phyloP scores from a whole-genome alignment of 2,797 vertebrate genomes.

The Trachurus trachurus region DNA sequence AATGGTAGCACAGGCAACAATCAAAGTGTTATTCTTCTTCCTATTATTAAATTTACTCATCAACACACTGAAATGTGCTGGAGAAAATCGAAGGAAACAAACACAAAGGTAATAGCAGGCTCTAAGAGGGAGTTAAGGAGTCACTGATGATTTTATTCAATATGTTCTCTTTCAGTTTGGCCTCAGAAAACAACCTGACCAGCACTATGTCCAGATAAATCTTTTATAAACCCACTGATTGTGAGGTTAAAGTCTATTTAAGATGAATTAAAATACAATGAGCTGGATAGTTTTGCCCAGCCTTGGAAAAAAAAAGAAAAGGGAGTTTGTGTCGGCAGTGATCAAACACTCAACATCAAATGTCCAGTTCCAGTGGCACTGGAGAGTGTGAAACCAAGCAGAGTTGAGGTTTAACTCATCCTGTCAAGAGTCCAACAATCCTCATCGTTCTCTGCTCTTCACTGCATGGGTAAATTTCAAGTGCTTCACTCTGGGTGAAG shows the following conservation, averaged over 20 bases:
- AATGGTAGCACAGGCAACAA: constrained; percentile 9
- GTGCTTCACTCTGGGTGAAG: constrained; percentile 26
- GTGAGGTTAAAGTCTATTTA: constrained; percentile 38
- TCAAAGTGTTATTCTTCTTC: constrained; percentile 25
- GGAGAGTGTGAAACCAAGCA: not conserved
- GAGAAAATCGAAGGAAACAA: constrained; percentile 2
- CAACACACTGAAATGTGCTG: constrained; percentile 1
- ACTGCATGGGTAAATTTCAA: constrained; percentile 16
- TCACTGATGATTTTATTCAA: constrained; percentile 7
- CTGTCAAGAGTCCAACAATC: not conserved
- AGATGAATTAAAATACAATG: constrained; percentile 28
- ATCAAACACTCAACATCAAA: constrained; percentile 7
- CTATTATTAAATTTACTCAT: constrained; percentile 7
- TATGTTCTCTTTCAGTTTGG: not conserved
- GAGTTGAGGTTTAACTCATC: not conserved
- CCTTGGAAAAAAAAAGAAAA: not conserved
- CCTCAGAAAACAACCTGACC: constrained; percentile 6
- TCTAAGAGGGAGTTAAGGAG: not conserved
- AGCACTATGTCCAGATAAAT: constrained; percentile 10
- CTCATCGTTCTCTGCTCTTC: constrained; percentile 6
- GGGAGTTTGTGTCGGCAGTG: not conserved
- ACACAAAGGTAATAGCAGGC: constrained; percentile 14
- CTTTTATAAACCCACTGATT: constrained; percentile 32
- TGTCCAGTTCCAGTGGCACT: not conserved
- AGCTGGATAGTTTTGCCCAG: not conserved